Evolutionary conservation across 2,888 invertebrate species (phyloP).

Genomic region (Germaria angustata): DNA sequence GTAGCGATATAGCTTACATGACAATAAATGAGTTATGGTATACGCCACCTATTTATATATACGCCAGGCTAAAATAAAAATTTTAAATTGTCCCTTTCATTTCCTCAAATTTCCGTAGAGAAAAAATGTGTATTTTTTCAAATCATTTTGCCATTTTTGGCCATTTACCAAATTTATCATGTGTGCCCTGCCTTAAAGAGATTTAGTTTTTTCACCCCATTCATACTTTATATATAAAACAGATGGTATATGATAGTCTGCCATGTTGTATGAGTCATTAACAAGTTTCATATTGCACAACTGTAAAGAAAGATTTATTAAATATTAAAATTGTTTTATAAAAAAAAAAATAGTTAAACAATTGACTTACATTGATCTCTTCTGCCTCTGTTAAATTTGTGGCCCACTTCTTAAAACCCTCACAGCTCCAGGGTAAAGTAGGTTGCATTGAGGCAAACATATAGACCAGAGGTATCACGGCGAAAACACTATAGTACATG

Average conservation of each 20-base stretch:
- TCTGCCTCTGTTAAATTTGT: conserved; percentile 54
- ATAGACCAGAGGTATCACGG: conserved; percentile 90
- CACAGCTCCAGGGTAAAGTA: conserved; percentile 90
- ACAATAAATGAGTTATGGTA: no score
- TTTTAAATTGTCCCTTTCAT: no score
- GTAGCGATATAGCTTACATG: no score
- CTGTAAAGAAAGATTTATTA: not conserved
- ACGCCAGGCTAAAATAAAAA: no score
- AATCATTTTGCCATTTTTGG: no score
- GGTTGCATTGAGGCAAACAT: conserved; percentile 85
- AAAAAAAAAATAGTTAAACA: not conserved
- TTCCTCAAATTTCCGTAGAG: no score
- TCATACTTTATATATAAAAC: conserved; percentile 72
- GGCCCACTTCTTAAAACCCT: conserved; percentile 79
- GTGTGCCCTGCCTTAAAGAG: not conserved
- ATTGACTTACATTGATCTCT: conserved; percentile 51
- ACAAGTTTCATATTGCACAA: conserved; percentile 41
- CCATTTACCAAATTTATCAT: not conserved
- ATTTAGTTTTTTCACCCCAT: not conserved
- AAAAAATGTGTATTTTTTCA: no score
- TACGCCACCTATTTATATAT: no score
- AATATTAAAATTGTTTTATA: not conserved
- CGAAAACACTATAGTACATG: conserved; percentile 90
- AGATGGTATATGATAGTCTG: conserved; percentile 71
- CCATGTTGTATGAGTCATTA: conserved; percentile 16